A percentile compares a stretch with the other conserved stretches of the same genome.
These are phyloP conservation scores for Etheostoma cragini DNA, from an alignment of 2,113 vertebrate species.

Conservation along the genomic window DNA sequence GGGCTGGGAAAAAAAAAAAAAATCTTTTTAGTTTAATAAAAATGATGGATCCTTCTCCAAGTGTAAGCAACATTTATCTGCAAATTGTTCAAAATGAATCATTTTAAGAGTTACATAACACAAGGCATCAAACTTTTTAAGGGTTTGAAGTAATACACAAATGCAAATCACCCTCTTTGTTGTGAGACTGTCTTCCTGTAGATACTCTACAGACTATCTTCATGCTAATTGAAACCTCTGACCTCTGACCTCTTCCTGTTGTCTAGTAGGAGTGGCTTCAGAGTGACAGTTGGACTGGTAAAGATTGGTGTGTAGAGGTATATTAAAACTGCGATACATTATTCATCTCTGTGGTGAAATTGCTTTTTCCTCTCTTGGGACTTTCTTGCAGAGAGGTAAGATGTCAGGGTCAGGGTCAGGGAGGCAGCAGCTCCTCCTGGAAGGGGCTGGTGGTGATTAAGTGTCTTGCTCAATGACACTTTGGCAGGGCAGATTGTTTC, in stretches of 20 bases:
- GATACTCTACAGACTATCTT: background rate
- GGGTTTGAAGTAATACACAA: too few relatives aligned
- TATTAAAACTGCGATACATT: constrained; percentile 57
- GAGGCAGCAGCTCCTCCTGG: constrained; percentile 22
- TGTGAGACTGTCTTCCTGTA: background rate
- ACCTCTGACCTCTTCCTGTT: constrained; percentile 48
- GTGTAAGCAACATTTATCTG: too few relatives aligned
- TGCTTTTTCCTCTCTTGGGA: constrained; percentile 7
- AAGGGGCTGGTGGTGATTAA: constrained; percentile 35
- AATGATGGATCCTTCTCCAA: too few relatives aligned
- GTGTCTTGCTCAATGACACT: constrained; percentile 49
- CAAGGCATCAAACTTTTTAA: too few relatives aligned
- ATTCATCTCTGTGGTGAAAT: constrained; percentile 40
- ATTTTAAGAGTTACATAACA: too few relatives aligned
- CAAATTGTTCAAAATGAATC: too few relatives aligned
- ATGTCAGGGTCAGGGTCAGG: constrained; percentile 47
- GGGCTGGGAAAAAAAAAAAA: too few relatives aligned
- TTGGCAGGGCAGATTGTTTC: constrained; percentile 10
- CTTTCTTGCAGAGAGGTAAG: constrained; percentile 12
- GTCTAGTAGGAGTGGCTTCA: constrained; percentile 10
- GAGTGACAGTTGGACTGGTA: constrained; percentile 4
- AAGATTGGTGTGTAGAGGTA: constrained; percentile 8
- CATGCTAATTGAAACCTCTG: background rate
- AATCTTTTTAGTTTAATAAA: too few relatives aligned
- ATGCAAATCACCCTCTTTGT: background rate